Evolutionary conservation across 2,797 vertebrate genomes (phyloP), one percentile per base, ranked within the genome.

Genomic region (Pipistrellus pygmaeus): DNA sequence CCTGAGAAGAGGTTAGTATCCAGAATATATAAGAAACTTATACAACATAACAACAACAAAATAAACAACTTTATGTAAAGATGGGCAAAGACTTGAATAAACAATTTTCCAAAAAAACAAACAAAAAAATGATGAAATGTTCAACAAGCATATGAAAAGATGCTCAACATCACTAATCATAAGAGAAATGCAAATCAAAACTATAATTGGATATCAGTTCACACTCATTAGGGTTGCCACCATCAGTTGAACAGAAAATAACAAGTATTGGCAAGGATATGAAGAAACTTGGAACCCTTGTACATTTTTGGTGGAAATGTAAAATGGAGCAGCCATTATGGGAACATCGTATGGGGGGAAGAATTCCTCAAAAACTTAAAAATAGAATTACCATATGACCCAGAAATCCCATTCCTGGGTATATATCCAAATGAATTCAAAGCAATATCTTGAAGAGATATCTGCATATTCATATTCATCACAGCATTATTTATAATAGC

Each of bases 101-200:
- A 80, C 5, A 84, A 25, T 77, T 64, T 21, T 46, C 53, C 48
- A 17, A 51, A 48, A 46, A 46, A 30, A n/a, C 8, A 44, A 41
- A 41, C 38, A 41, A 53, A 27, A 55, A 55, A 55, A 55, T 18
- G 9, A 66, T 41, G 6, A 84, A 84, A 66, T 64, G 11, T 23
- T 57, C 35, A 87, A 78, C 0, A 41, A 89, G 27, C 17, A 57
- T 18, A 71, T 6, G 44, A 71, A 94, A 87, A 80, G 3, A 62
- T 83, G 15, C 3, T 83, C 20, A 57, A 68, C 2, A 41, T 48
- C 25, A 75, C 13, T 32, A 87, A 73, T 76, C 18, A 21, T 84
- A 86, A 95, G 18, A 88, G 21, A 85, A 76, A 85, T 66, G 2
- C 27, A 69, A 71, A 68, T 60, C 23, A 57, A 95, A 89, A 38